phyloP scores from a whole-genome alignment of 2,888 invertebrate genomes.

The Ligdia adustata region DNA sequence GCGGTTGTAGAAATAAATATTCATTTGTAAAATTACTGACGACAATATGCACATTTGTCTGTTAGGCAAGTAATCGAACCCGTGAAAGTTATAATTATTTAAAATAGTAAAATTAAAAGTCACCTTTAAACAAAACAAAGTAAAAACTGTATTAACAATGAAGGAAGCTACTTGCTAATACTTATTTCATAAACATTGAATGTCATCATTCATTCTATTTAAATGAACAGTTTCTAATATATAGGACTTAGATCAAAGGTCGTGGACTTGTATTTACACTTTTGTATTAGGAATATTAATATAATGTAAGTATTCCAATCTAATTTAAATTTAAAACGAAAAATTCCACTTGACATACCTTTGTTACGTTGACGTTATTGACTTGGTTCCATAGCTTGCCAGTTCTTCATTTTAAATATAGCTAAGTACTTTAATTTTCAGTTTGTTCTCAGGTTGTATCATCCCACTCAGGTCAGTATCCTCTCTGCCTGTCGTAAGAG shows the following conservation, averaged over 20 bases:
- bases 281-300: conserved; percentile 37
- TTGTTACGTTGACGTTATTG: too few species aligned
- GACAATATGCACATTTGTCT: too few species aligned
- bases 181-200: conserved; percentile 40
- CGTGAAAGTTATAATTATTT: conserved; percentile 5
- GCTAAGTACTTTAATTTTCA: too few species aligned
- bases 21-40: too few species aligned
- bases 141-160: conserved; percentile 30
- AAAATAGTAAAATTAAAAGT: conserved; percentile 9
- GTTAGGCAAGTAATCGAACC: too few species aligned
- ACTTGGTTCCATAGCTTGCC: too few species aligned
- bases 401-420: too few species aligned
- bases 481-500: too few species aligned
- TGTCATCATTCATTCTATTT: conserved; percentile 36
- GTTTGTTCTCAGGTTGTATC: too few species aligned
- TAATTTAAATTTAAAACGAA: background rate
- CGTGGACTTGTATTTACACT: conserved; percentile 31
- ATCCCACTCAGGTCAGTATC: too few species aligned
- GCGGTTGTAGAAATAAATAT: too few species aligned
- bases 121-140: conserved; percentile 21
- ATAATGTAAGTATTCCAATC: conserved; percentile 19
- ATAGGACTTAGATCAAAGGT: conserved; percentile 36
- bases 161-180: conserved; percentile 26
- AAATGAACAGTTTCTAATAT: conserved; percentile 26
- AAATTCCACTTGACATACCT: too few species aligned